Conservation (phyloP, 2,797 vertebrate species). For the Esox masquinongy region DNA sequence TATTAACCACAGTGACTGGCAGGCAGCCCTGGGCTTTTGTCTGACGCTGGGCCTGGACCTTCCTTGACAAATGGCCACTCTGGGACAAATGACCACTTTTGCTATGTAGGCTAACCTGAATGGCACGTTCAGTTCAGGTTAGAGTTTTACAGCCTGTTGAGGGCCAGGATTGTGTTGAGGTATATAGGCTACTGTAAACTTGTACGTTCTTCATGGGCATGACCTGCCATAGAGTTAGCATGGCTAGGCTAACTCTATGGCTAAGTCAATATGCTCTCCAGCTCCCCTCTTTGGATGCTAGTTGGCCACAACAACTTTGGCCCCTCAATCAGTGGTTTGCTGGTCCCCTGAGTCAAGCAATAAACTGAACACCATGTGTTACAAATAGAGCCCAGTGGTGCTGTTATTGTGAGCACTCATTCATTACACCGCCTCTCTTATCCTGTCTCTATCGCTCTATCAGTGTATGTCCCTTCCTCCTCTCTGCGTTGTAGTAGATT, state of each 20-base stretch:
- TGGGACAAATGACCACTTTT: neutral
- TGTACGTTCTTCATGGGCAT: neutral
- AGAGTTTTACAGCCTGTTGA: neutral
- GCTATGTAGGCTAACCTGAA: neutral
- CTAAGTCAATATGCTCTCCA: neutral
- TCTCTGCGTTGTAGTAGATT: neutral
- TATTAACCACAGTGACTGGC: neutral
- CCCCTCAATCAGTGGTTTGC: conserved; percentile 1
- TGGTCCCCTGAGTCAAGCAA: neutral
- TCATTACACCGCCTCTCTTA: neutral
- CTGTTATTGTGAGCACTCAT: neutral
- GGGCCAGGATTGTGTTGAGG: neutral
- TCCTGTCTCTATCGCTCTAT: neutral
- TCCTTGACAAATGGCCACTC: neutral
- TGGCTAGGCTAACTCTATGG: neutral
- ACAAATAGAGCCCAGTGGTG: conserved; percentile 4
- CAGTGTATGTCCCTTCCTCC: neutral
- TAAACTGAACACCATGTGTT: neutral
- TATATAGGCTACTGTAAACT: neutral
- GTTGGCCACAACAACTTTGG: conserved; percentile 7
- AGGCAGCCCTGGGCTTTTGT: neutral
- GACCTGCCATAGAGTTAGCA: neutral
- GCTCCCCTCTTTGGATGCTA: neutral
- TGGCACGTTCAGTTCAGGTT: neutral
- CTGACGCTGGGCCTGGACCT: neutral